phyloP scores from a whole-genome alignment of 2,888 invertebrate genomes.

The Xylota segnis region DNA sequence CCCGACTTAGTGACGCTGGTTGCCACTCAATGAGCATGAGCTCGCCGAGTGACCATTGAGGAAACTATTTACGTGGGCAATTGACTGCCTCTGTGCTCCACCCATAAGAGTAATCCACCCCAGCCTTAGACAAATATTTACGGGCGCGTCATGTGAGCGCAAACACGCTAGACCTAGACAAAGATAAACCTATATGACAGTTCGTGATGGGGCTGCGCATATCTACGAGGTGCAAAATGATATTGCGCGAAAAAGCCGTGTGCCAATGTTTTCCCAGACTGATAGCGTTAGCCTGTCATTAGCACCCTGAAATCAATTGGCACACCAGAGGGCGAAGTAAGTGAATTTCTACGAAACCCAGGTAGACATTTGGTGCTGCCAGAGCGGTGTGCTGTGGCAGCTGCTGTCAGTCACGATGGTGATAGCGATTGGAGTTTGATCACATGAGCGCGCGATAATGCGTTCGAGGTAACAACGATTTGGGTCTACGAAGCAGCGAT shows the following conservation, averaged over 20 bases:
- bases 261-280: constrained; percentile 16
- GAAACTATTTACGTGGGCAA: constrained; percentile 49
- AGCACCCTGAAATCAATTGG: constrained; percentile 18
- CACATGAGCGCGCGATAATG: constrained; percentile 25
- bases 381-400: neutral
- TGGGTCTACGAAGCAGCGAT: neutral
- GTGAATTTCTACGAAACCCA: constrained; percentile 11
- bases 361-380: constrained; percentile 13
- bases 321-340: neutral
- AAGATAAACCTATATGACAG: constrained; percentile 14
- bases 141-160: constrained; percentile 61
- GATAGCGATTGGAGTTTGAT: constrained; percentile 52
- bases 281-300: neutral
- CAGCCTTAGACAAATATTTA: constrained; percentile 45
- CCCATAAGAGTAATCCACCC: constrained; percentile 20
- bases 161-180: neutral
- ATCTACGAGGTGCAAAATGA: constrained; percentile 17
- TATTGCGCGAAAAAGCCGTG: constrained; percentile 11
- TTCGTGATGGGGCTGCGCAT: constrained; percentile 9
- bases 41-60: constrained; percentile 61
- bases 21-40: constrained; percentile 58
- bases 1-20: constrained; percentile 58
- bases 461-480: constrained; percentile 1
- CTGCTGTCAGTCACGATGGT: constrained; percentile 13
- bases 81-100: constrained; percentile 15